A percentile compares a stretch with the other conserved stretches of the same genome.
These are phyloP conservation scores for Pomatostomus ruficeps DNA, from an alignment of 2,113 vertebrate species.

Conservation along the genomic window DNA sequence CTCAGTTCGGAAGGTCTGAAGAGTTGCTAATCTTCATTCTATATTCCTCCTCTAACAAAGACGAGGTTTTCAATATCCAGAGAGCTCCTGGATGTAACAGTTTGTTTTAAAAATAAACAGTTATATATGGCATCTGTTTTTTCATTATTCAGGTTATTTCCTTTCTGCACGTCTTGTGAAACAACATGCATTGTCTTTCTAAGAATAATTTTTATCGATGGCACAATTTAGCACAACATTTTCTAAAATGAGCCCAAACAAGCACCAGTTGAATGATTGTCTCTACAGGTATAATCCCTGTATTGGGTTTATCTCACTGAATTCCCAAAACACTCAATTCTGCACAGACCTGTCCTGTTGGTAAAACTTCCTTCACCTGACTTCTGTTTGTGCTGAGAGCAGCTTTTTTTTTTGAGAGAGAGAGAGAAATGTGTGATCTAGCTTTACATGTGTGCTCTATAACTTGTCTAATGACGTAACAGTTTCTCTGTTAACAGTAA, in stretches of 20 bases:
- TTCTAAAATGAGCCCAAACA: not conserved
- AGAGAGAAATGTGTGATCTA: not conserved
- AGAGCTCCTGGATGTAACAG: not conserved
- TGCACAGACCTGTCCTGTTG: not conserved
- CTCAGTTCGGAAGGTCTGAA: not conserved
- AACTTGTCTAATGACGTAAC: not conserved
- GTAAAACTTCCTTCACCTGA: not conserved
- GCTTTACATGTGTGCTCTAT: not conserved
- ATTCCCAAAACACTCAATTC: not conserved
- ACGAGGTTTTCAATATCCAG: not conserved
- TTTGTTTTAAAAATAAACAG: not conserved
- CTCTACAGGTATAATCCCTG: not conserved
- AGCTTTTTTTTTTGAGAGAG: not conserved
- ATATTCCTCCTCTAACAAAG: not conserved
- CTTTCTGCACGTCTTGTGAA: not conserved
- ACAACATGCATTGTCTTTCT: not conserved
- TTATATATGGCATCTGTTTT: not conserved
- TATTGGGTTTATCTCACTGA: not conserved
- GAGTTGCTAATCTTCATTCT: not conserved
- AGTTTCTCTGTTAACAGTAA: not conserved
- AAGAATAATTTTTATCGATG: not conserved
- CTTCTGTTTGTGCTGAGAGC: not conserved
- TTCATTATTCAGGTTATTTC: not conserved
- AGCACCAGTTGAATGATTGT: not conserved
- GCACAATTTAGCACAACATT: not conserved